Evolutionary conservation across 2,797 vertebrate species (phyloP), one percentile per base, ranked within the genome.

Genomic region (Parotocinclus haroldoi): DNA sequence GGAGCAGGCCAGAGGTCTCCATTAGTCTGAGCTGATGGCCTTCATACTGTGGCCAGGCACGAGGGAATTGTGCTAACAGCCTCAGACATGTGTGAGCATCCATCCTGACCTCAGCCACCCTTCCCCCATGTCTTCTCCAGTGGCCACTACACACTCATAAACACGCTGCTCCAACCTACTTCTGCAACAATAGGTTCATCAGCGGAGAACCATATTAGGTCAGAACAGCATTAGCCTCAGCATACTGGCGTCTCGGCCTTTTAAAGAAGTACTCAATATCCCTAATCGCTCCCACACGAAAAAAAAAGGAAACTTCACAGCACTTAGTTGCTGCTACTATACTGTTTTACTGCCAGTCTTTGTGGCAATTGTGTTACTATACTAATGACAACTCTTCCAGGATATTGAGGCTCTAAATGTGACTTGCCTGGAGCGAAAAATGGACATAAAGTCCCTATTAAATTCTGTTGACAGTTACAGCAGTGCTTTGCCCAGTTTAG

Each of bases 1-100:
- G 50, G 67, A 63, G 74, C 53, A 9, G 60, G 81, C 79, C 82
- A 77, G 79, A 83, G 85, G 83, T 84, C 82, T 88, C 86, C 84
- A 89, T 89, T 89, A 88, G 79, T 68, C 12, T 18, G 58, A 71
- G 73, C 65, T 67, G 68, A 67, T 70, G 40, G 52, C 68, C 54
- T 68, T 77, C 62, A 52, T 12, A 65, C 64, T 71, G 55, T 56
- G 73, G 67, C 71, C 75, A 75, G 75, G 69, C 66, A 10, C 71
- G 62, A 75, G 75, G 73, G 75, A 77, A 77, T 77, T 71, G 73
- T 16, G 12, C 53, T 63, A 67, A 63, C 63, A 70, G 63, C 63
- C 19, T 63, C 50, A 66, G 64, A 75, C 51, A 51, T 19, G 56
- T 69, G 49, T 48, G 70, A 58, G 68, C 49, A 14, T 74, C 66